phyloP scores from a whole-genome alignment of 2,888 invertebrate genomes.

The Mimachlamys varia region DNA sequence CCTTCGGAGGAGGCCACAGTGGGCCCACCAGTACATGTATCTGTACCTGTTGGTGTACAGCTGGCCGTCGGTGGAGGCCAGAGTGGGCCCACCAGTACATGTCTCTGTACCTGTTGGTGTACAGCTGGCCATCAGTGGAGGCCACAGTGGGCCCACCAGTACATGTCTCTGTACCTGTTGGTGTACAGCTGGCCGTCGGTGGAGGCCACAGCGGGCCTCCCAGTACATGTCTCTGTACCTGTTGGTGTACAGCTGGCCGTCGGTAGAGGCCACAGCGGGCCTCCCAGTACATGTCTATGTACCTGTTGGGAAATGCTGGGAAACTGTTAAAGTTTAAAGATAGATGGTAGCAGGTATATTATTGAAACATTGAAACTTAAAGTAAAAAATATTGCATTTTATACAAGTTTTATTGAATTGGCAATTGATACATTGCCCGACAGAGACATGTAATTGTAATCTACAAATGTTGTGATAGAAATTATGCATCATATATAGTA shows the following conservation, averaged over 20 bases:
- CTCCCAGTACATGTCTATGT: not conserved
- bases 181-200: no score
- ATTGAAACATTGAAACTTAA: no score
- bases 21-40: not conserved
- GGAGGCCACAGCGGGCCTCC: no score
- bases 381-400: not conserved
- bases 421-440: not conserved
- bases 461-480: constrained; percentile 7
- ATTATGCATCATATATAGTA: not conserved
- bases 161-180: no score
- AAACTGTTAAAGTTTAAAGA: no score
- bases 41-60: not conserved
- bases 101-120: no score
- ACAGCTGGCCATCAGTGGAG: no score
- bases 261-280: not conserved
- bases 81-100: not conserved
- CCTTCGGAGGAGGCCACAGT: not conserved
- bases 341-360: no score
- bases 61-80: not conserved
- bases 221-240: no score
- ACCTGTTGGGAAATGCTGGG: not conserved
- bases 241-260: no score
- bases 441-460: not conserved
- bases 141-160: no score
- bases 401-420: not conserved